Evolutionary conservation across 53 echinoderm and acorn worm genomes (phyloP).

Genomic region (Stichopus horrens): DNA sequence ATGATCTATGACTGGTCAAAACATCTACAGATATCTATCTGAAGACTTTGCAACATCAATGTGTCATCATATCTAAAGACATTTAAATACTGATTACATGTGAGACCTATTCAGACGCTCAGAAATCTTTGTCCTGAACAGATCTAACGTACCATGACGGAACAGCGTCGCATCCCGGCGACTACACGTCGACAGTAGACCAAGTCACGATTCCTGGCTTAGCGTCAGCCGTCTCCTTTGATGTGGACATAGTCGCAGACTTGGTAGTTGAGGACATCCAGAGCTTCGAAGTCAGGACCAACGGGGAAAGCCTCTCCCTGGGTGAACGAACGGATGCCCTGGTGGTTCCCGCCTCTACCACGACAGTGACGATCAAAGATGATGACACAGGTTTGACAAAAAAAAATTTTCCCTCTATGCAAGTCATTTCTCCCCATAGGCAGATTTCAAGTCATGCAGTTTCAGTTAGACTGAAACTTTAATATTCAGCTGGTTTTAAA

Average conservation of each 20-base stretch:
- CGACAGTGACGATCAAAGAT: background rate
- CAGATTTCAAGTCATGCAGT: too few species aligned
- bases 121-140: too few species aligned
- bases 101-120: too few species aligned
- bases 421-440: too few species aligned
- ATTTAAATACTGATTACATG: too few species aligned
- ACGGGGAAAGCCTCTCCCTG: background rate
- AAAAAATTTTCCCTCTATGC: too few species aligned
- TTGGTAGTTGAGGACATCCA: background rate
- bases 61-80: too few species aligned
- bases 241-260: background rate
- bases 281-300: background rate
- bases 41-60: too few species aligned
- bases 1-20: too few species aligned
- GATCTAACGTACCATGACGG: background rate
- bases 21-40: too few species aligned
- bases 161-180: background rate
- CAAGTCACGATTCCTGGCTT: background rate
- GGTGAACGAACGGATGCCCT: background rate
- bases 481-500: too few species aligned
- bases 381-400: constrained; percentile 6
- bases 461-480: too few species aligned
- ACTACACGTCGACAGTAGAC: background rate
- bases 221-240: background rate
- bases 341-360: background rate